These are phyloP conservation scores for Pomatostomus ruficeps DNA, from an alignment of 2,113 vertebrate genomes.

Conservation along the genomic window DNA sequence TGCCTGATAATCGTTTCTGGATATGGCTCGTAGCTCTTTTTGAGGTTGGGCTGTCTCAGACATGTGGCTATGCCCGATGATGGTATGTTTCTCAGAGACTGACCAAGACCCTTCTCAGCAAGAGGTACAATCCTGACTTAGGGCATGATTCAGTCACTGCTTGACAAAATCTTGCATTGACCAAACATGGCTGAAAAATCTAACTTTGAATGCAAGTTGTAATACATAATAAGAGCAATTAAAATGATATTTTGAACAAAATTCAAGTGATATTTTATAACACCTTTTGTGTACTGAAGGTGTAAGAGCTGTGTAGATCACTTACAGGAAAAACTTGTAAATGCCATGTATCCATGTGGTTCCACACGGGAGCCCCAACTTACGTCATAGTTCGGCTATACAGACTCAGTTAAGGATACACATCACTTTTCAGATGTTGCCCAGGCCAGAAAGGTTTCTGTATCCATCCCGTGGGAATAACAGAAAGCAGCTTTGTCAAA, in stretches of 20 bases:
- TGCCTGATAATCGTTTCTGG: not conserved
- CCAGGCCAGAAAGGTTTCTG: not conserved
- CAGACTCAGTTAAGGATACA: not conserved
- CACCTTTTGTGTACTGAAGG: not conserved
- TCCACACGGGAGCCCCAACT: not conserved
- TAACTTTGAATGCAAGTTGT: not conserved
- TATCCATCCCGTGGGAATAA: not conserved
- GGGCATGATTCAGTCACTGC: not conserved
- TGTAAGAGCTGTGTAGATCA: not conserved
- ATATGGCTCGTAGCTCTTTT: not conserved
- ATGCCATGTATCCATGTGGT: not conserved
- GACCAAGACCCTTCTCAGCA: not conserved
- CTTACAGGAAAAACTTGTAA: not conserved
- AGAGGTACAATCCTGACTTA: not conserved
- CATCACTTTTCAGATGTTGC: not conserved
- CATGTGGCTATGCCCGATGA: fast-evolving
- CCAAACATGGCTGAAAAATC: not conserved
- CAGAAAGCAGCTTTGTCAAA: not conserved
- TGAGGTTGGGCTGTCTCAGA: not conserved
- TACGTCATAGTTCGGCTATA: not conserved
- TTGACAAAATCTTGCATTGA: not conserved
- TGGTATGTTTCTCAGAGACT: not conserved
- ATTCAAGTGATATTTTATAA: not conserved
- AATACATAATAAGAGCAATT: not conserved
- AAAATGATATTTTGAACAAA: not conserved